A percentile compares a stretch with the other conserved stretches of the same genome.
Evolutionary conservation across 2,113 vertebrate species (phyloP).

Genomic region (Lethenteron reissneri): DNA sequence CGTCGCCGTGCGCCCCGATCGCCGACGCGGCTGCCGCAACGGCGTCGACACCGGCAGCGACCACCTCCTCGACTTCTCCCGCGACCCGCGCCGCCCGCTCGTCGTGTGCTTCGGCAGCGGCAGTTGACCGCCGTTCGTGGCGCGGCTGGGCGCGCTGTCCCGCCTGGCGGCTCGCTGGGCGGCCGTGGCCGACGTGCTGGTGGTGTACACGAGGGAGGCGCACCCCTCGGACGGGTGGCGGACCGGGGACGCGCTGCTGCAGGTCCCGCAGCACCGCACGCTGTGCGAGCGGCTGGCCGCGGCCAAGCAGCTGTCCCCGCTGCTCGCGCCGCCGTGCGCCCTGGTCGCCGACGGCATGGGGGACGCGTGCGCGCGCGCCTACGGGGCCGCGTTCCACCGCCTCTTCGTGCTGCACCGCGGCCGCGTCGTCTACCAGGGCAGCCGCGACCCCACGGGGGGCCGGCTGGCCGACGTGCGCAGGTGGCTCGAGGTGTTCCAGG

Average conservation of each 20-base stretch:
- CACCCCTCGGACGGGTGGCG: conserved; percentile 94
- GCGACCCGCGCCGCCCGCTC: conserved; percentile 46
- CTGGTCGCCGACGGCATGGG: conserved; percentile 88
- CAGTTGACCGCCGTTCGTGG: conserved; percentile 99
- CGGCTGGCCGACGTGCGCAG: conserved; percentile 67
- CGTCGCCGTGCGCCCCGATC: conserved; percentile 18
- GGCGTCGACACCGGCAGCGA: conserved; percentile 38
- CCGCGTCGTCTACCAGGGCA: conserved; percentile 72
- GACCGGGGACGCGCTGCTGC: conserved; percentile 77
- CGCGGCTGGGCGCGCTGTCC: conserved; percentile 72
- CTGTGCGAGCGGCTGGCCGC: conserved; percentile 72
- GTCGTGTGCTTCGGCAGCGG: conserved; percentile 95
- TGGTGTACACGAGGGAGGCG: conserved; percentile 93
- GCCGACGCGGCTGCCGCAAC: conserved; percentile 11
- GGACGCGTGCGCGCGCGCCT: conserved; percentile 82
- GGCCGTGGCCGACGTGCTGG: conserved; percentile 76
- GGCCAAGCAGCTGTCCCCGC: conserved; percentile 48
- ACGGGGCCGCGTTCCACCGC: conserved; percentile 96
- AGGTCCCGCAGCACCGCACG: conserved; percentile 78
- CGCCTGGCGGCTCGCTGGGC: conserved; percentile 65
- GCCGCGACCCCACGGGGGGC: conserved; percentile 78
- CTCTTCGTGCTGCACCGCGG: conserved; percentile 70
- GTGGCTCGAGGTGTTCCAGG: conserved; percentile 66
- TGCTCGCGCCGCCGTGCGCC: conserved; percentile 40
- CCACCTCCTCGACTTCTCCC: conserved; percentile 59